Evolutionary conservation across 2,797 vertebrate species (phyloP).

Genomic region (Falco columbarius): DNA sequence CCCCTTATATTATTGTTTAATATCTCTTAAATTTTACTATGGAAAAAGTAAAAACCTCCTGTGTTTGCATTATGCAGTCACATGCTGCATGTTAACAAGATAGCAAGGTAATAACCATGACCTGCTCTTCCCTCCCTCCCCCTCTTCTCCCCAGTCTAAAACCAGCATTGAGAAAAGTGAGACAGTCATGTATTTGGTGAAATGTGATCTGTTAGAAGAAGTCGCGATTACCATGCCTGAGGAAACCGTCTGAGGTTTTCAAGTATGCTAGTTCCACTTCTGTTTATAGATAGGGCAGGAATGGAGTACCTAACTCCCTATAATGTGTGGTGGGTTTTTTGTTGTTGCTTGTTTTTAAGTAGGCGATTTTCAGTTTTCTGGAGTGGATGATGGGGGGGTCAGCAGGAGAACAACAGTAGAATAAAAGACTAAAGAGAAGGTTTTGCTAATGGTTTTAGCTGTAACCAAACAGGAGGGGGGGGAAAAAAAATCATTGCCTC

Average conservation of each 20-base stretch:
- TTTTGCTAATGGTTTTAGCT: neutral
- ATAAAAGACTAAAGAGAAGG: neutral
- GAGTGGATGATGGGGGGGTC: neutral
- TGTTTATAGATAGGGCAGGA: neutral
- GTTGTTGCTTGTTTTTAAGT: neutral
- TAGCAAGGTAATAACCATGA: neutral
- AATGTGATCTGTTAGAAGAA: neutral
- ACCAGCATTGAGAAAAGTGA: neutral
- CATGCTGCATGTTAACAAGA: neutral
- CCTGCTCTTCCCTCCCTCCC: neutral
- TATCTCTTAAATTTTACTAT: neutral
- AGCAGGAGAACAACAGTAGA: neutral
- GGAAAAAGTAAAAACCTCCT: neutral
- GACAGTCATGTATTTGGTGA: neutral
- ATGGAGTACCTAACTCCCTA: neutral
- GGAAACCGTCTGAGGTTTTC: conserved; percentile 11
- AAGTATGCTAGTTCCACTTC: neutral
- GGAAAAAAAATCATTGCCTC: neutral
- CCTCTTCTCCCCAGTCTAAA: neutral
- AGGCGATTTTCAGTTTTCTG: neutral
- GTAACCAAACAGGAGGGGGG: neutral
- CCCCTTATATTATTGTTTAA: neutral
- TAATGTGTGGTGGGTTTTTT: neutral
- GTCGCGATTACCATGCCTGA: neutral
- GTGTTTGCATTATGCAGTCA: neutral